Percentiles rank a stretch among this genome's conserved stretches.
Evolutionary conservation across 2,113 vertebrate genomes (phyloP).

Genomic region (Lasiurus borealis): DNA sequence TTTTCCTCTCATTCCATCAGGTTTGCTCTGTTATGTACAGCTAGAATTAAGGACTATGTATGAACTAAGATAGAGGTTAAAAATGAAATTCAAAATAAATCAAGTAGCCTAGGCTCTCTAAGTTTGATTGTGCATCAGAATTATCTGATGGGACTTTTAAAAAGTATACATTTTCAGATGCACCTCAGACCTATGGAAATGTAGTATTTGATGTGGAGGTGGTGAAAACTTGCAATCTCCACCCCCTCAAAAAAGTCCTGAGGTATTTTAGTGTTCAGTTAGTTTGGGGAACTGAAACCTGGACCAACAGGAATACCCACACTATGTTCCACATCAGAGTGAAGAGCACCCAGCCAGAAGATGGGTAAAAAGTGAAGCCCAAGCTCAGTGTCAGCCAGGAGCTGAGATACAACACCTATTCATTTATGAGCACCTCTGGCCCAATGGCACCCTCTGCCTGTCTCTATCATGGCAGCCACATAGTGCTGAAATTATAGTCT

Average conservation of each 20-base stretch:
- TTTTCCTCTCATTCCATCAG: background rate
- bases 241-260: background rate
- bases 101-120: background rate
- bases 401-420: background rate
- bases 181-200: background rate
- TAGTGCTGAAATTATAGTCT: background rate
- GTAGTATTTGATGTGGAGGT: background rate
- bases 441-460: background rate
- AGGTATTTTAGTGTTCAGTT: background rate
- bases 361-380: background rate
- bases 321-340: background rate
- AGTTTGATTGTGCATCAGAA: background rate
- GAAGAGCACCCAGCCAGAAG: background rate
- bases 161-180: background rate
- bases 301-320: background rate
- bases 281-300: background rate
- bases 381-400: background rate
- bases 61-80: background rate
- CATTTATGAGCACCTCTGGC: background rate
- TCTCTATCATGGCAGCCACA: background rate
- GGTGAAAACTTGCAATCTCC: background rate
- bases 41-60: background rate
- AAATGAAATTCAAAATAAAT: constrained; percentile 14
- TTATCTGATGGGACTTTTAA: background rate
- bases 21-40: background rate